Conservation (phyloP, 2,113 vertebrate species). For the Malurus cyaneus region DNA sequence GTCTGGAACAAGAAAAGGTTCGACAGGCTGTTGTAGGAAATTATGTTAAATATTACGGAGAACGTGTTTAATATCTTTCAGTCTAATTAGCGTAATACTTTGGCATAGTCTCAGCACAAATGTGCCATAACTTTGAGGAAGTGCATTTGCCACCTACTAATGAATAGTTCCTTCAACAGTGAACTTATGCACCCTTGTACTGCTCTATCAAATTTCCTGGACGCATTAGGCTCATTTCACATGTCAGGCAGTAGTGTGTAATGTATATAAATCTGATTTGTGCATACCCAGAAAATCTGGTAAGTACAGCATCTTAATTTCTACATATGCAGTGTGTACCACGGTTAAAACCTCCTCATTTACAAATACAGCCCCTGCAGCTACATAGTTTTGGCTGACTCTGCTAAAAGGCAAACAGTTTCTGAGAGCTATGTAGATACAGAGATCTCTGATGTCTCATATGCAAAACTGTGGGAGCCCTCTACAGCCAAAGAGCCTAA, state of each 20-base stretch:
- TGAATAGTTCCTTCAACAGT: neutral
- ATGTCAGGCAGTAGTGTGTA: neutral
- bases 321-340: neutral
- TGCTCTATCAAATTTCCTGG: neutral
- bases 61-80: conserved; percentile 4
- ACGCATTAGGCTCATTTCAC: neutral
- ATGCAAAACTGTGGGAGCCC: neutral
- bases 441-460: neutral
- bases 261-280: neutral
- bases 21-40: neutral
- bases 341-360: neutral
- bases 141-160: neutral
- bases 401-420: neutral
- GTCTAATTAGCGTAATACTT: conserved; percentile 11
- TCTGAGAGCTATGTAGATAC: neutral
- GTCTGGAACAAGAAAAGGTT: neutral
- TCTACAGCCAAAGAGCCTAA: neutral
- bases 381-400: neutral
- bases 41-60: conserved; percentile 6
- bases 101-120: neutral
- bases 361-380: neutral
- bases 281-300: neutral
- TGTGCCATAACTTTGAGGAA: neutral
- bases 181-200: neutral
- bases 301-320: neutral